phyloP scores from a whole-genome alignment of 92 coral and sea anemone species.

The Isaurus tuberculatus region DNA sequence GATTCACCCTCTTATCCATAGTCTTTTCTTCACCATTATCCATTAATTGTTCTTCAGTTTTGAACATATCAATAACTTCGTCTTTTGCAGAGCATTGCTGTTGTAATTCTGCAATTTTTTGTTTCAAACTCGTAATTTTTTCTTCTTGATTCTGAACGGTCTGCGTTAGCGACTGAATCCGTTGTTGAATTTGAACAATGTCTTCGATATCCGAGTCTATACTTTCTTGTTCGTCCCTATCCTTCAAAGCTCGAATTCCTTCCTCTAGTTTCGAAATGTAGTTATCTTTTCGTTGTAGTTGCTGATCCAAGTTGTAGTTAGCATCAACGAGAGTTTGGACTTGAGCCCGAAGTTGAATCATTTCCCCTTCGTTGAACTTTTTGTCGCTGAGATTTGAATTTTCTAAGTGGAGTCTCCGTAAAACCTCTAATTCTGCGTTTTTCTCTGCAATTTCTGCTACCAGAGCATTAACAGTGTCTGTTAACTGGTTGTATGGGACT shows the following conservation, averaged over 20 bases:
- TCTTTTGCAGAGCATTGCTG: constrained; percentile 11
- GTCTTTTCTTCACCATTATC: neutral
- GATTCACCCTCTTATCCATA: neutral
- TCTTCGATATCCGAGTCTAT: constrained; percentile 33
- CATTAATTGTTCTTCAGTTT: neutral
- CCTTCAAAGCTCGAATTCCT: constrained; percentile 30
- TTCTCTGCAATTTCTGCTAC: constrained; percentile 46
- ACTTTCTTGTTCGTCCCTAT: neutral
- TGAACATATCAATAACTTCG: constrained; percentile 37
- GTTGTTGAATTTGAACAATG: constrained; percentile 26
- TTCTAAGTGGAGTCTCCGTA: constrained; percentile 2
- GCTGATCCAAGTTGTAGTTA: constrained; percentile 31
- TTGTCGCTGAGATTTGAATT: neutral
- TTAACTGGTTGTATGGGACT: constrained; percentile 29
- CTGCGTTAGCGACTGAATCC: constrained; percentile 20
- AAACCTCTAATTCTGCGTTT: constrained; percentile 32
- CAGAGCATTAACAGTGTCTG: constrained; percentile 35
- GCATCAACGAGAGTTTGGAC: constrained; percentile 36
- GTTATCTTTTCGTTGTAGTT: constrained; percentile 22
- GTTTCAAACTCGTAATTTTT: neutral
- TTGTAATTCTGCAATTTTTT: constrained; percentile 2
- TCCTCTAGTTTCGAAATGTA: constrained; percentile 34
- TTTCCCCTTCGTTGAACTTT: constrained; percentile 5
- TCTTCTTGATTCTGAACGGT: constrained; percentile 4
- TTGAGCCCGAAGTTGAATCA: constrained; percentile 23